Base-by-base conservation (phyloP, 2,888 invertebrate genomes). In the Drosophila quasianomalipes region DNA sequence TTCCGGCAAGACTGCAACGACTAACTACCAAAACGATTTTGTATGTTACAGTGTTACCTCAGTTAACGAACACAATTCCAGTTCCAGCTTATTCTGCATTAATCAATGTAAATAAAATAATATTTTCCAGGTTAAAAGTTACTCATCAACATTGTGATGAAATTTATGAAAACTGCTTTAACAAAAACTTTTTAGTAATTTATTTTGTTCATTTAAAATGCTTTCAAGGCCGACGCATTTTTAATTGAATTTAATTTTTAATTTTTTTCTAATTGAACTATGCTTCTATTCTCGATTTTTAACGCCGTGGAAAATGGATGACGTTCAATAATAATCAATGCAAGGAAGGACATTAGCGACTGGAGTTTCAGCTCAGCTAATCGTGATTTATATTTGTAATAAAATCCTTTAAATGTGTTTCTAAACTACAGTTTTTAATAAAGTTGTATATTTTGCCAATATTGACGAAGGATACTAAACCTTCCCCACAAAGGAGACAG, bases 1-100 rank as follows among this genome's bases (percentile, higher is more conserved):
- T 58, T 60, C 59, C 52, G 72, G 66, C 51, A 28, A 10, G 19
- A 10, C 26, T 44, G 28, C 35, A 41, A 14, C 12, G 60, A 39
- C n/a, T 28, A 44, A 39, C 79, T 64, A 74, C 64, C 68, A 67
- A 79, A 88, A 70, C 83, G 68, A 68, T 74, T 80, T 76, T 77
- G 72, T 77, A 69, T 80, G 77, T 88, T 77, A 88, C 47, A 47
- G 47, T 47, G 9, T 26, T 47, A 16, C 47, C 22, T 47, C 47
- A 26, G 9, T 16, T 47, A 4, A 26, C 9, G 47, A 16, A 26
- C 47, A 12, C 44, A 1, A 14, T 44, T 6, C 44, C n/a, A 44
- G 12, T 3, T 44, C 12, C 44, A 44, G n/a, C 12, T 22, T 6
- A 6, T 44, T 44, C 44, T 2, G 2, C 4, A 4, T 4, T 22